Evolutionary conservation across 2,113 vertebrate species (phyloP).

Genomic region (Atherinomorus stipes): DNA sequence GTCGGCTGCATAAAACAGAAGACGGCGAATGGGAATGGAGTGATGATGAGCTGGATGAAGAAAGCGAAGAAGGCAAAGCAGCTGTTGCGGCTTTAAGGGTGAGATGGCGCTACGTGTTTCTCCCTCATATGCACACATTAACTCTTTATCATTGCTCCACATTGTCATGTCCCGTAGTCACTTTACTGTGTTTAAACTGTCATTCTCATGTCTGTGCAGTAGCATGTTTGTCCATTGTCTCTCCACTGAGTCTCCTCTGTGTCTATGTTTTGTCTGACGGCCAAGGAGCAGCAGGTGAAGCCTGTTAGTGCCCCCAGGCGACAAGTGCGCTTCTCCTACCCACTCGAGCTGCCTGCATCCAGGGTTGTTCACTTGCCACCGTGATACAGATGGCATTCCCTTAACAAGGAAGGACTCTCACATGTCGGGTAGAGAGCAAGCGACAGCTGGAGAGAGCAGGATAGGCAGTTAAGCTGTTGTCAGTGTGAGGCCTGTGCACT

Average conservation of each 20-base stretch:
- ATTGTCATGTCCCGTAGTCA: constrained; percentile 32
- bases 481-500: neutral
- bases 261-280: constrained; percentile 78
- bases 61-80: constrained; percentile 95
- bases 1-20: constrained; percentile 96
- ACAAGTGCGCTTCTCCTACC: constrained; percentile 86
- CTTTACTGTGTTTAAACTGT: constrained; percentile 49
- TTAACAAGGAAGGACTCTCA: constrained; percentile 84
- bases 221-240: constrained; percentile 64
- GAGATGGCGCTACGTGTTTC: constrained; percentile 8
- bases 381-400: constrained; percentile 83
- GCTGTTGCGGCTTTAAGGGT: constrained; percentile 82
- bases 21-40: constrained; percentile 99
- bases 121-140: constrained; percentile 2
- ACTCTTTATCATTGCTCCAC: constrained; percentile 14
- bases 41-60: constrained; percentile 95
- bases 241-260: constrained; percentile 62
- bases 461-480: neutral
- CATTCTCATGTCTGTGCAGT: constrained; percentile 58
- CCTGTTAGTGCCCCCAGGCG: constrained; percentile 80
- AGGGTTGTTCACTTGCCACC: constrained; percentile 82
- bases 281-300: constrained; percentile 85
- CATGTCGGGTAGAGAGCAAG: constrained; percentile 3
- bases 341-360: constrained; percentile 84
- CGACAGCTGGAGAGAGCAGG: neutral